A percentile compares a stretch with the other conserved stretches of the same genome.
Conservation (phyloP, 1,140 invertebrate species). For the Elysia chlorotica region DNA sequence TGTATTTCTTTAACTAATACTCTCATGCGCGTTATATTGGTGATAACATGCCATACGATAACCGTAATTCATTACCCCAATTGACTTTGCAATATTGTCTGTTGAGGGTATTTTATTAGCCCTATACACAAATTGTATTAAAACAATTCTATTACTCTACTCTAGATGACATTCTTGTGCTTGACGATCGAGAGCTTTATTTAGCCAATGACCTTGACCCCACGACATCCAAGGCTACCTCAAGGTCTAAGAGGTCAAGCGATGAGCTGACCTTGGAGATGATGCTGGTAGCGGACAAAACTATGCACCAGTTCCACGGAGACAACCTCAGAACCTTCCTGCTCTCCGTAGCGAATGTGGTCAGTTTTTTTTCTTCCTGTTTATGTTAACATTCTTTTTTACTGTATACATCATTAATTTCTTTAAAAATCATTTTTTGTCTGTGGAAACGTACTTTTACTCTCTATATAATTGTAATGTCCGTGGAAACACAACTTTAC, state of each 20-base stretch:
- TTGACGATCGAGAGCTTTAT: too few relatives aligned
- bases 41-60: too few relatives aligned
- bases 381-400: not conserved
- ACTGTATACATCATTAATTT: not conserved
- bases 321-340: conserved; percentile 20
- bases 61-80: too few relatives aligned
- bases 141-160: not conserved
- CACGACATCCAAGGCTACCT: not conserved
- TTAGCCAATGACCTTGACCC: not conserved
- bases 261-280: conserved; percentile 21
- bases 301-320: conserved; percentile 21
- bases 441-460: not conserved
- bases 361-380: conserved; percentile 11
- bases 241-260: not conserved
- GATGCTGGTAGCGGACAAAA: conserved; percentile 27
- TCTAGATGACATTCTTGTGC: not conserved
- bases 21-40: too few relatives aligned
- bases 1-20: too few relatives aligned
- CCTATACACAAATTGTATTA: not conserved
- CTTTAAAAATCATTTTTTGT: not conserved
- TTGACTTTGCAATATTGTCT: too few relatives aligned
- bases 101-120: not conserved
- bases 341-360: conserved; percentile 27
- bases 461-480: not conserved
- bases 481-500: not conserved